phyloP scores from a whole-genome alignment of 2,888 invertebrate species.

The Abscondita cerata region DNA sequence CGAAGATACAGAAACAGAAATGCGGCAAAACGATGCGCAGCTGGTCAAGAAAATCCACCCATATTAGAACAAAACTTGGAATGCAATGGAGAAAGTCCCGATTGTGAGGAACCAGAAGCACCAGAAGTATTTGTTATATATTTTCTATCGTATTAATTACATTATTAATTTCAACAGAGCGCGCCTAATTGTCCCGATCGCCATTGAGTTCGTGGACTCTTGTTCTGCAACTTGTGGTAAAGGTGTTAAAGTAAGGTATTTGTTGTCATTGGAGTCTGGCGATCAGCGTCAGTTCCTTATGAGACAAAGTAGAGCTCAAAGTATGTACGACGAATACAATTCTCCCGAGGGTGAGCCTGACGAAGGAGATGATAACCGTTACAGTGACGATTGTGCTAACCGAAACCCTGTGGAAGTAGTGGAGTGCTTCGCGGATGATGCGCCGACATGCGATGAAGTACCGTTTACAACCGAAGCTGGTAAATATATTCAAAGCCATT shows the following conservation, averaged over 20 bases:
- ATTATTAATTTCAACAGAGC: slow-evolving; percentile 4
- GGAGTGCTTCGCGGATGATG: slow-evolving; percentile 56
- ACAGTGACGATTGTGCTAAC: slow-evolving; percentile 57
- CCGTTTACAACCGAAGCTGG: slow-evolving; percentile 39
- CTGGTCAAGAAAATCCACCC: slow-evolving; percentile 57
- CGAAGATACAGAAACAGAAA: slow-evolving; percentile 69
- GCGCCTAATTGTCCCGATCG: slow-evolving; percentile 65
- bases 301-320: slow-evolving; percentile 26
- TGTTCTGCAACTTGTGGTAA: slow-evolving; percentile 82
- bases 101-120: slow-evolving; percentile 51
- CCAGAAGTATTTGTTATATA: slow-evolving; percentile 16
- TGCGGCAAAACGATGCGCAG: slow-evolving; percentile 69
- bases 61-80: slow-evolving; percentile 60
- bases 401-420: slow-evolving; percentile 62
- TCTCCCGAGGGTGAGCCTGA: slow-evolving; percentile 45
- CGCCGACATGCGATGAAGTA: slow-evolving; percentile 49
- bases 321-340: slow-evolving; percentile 16
- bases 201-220: slow-evolving; percentile 81
- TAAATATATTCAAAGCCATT: slow-evolving; percentile 10
- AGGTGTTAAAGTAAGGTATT: slow-evolving; percentile 70
- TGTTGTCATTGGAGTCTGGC: slow-evolving; percentile 50
- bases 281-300: slow-evolving; percentile 20
- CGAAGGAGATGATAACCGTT: slow-evolving; percentile 53
- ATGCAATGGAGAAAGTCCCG: slow-evolving; percentile 56
- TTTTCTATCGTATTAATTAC: not conserved